phyloP scores from a whole-genome alignment of 2,113 vertebrate genomes.

The Neopipo cinnamomea region DNA sequence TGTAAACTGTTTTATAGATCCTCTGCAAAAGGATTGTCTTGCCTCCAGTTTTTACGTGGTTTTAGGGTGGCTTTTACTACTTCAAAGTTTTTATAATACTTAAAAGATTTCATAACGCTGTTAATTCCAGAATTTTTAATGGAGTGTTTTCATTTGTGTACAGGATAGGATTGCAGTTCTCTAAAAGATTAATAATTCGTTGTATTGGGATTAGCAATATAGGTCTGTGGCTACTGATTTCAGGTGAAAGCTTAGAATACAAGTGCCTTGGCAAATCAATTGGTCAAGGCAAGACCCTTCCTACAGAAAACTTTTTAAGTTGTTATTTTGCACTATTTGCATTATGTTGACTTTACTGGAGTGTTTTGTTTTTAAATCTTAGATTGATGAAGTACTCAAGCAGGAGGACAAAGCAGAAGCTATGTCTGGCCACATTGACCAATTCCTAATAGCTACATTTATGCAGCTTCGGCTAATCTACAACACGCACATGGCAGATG shows the following conservation, averaged over 20 bases:
- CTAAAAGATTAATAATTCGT: not conserved
- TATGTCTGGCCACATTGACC: conserved; percentile 98
- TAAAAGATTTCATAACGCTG: not conserved
- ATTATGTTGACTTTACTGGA: not conserved
- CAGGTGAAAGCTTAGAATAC: not conserved
- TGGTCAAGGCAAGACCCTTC: not conserved
- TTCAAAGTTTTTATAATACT: not conserved
- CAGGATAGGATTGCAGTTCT: not conserved
- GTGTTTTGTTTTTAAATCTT: not conserved
- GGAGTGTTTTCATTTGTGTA: not conserved
- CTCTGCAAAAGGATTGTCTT: not conserved
- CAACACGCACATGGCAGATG: conserved; percentile 95
- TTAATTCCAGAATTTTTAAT: not conserved
- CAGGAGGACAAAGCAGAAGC: conserved; percentile 96
- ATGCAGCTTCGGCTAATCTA: conserved; percentile 97
- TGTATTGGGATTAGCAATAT: not conserved
- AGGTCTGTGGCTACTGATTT: not conserved
- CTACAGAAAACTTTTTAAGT: not conserved
- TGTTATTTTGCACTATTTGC: not conserved
- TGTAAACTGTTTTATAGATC: not conserved
- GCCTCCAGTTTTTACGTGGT: not conserved
- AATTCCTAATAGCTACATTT: conserved; percentile 95
- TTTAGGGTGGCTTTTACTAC: not conserved
- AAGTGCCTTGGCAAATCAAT: not conserved
- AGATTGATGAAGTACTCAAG: conserved; percentile 96